phyloP scores from a whole-genome alignment of 2,797 vertebrate species.

The Buceros bicornis region DNA sequence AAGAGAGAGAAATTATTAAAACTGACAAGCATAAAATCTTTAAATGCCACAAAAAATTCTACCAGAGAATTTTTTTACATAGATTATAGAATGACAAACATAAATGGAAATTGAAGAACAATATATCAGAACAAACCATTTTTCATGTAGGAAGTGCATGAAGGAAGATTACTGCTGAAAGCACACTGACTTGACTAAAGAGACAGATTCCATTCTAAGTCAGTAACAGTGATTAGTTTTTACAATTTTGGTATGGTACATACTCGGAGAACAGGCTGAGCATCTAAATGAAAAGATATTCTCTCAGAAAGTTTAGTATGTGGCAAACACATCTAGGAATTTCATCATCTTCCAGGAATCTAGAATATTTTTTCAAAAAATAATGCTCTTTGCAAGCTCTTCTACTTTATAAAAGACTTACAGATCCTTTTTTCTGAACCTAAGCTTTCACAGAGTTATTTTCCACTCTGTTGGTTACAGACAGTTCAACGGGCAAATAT shows the following conservation, averaged over 20 bases:
- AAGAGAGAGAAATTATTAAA: constrained; percentile 65
- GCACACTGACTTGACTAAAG: background rate
- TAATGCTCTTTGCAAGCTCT: background rate
- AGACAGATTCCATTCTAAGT: constrained; percentile 3
- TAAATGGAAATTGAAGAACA: constrained; percentile 49
- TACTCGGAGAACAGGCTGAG: background rate
- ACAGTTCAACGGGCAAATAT: constrained; percentile 58
- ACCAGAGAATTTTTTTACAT: background rate
- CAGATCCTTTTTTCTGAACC: constrained; percentile 41
- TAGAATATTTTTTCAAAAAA: constrained; percentile 15
- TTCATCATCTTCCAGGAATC: background rate
- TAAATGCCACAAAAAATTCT: constrained; percentile 29
- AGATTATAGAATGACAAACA: constrained; percentile 13
- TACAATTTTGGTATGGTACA: background rate
- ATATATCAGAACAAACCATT: constrained; percentile 36
- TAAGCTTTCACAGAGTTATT: constrained; percentile 74
- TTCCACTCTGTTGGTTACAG: constrained; percentile 73
- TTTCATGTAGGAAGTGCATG: constrained; percentile 39
- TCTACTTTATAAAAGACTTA: constrained; percentile 11
- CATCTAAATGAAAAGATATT: background rate
- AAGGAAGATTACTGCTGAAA: constrained; percentile 31
- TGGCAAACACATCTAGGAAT: background rate
- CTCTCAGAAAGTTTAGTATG: background rate
- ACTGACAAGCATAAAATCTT: constrained; percentile 27
- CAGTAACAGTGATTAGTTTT: background rate